phyloP scores from a whole-genome alignment of 2,113 vertebrate species.

The Forbesichthys papilliferus region DNA sequence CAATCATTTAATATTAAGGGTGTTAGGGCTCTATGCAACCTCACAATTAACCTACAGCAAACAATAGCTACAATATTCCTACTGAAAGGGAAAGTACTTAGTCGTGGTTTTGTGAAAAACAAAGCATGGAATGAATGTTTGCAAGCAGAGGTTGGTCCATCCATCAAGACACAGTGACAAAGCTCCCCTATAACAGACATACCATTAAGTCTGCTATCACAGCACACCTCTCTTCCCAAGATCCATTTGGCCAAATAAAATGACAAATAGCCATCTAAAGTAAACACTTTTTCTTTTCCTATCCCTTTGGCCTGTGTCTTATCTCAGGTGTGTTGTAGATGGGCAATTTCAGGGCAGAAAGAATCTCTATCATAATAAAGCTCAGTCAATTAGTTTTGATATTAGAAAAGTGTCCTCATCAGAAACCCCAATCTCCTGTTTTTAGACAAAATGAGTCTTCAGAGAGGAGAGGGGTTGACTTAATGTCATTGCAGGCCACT shows the following conservation, averaged over 20 bases:
- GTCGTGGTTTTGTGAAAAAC: background rate
- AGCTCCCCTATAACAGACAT: background rate
- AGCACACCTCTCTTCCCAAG: background rate
- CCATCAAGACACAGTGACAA: background rate
- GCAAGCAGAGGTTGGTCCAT: background rate
- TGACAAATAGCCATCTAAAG: background rate
- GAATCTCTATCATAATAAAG: background rate
- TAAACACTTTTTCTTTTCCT: background rate
- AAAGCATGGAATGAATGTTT: background rate
- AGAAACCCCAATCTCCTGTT: background rate
- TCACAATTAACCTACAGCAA: constrained; percentile 11
- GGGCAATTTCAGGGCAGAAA: constrained; percentile 3
- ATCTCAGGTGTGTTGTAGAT: background rate
- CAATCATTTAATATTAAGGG: background rate
- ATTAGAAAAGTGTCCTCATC: background rate
- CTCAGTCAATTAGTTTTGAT: constrained; percentile 7
- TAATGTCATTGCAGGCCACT: too few relatives aligned
- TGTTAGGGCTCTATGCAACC: constrained; percentile 10
- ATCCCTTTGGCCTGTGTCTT: background rate
- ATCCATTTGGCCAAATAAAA: background rate
- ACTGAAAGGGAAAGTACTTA: background rate
- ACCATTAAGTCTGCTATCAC: background rate
- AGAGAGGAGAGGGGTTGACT: constrained; percentile 22
- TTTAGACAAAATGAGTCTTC: constrained; percentile 24
- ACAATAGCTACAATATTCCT: background rate